Conservation (phyloP, 30 jellyfish, hydroid and myxozoan genomes). For the Cassiopea xamachana region DNA sequence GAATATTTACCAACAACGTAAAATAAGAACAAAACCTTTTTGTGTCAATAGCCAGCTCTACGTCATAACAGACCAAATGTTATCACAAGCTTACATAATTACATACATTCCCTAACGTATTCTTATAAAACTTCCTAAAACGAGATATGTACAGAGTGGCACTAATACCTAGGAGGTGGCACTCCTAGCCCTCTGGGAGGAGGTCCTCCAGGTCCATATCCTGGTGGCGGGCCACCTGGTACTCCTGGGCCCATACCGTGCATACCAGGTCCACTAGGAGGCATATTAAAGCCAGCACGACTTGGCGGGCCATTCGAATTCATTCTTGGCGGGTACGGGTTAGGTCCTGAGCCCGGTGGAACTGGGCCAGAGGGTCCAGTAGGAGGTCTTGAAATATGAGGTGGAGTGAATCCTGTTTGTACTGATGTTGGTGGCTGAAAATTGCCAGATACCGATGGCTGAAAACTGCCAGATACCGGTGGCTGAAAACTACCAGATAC, state of each 20-base stretch:
- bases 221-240: constrained; percentile 39
- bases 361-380: constrained; percentile 62
- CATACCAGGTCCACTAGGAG: constrained; percentile 61
- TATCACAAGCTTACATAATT: no score
- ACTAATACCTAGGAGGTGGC: constrained; percentile 39
- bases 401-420: constrained; percentile 64
- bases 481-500: constrained; percentile 7
- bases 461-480: constrained; percentile 1
- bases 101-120: neutral
- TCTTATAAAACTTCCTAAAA: neutral
- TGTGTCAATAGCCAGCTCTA: no score
- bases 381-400: constrained; percentile 65
- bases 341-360: constrained; percentile 48
- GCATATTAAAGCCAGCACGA: constrained; percentile 52
- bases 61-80: no score
- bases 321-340: constrained; percentile 30
- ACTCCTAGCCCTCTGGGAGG: constrained; percentile 34
- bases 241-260: constrained; percentile 43
- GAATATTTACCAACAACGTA: no score
- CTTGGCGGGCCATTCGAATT: constrained; percentile 51
- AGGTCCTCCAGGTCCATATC: constrained; percentile 47
- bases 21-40: no score
- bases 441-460: constrained; percentile 16
- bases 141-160: neutral
- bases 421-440: constrained; percentile 52